phyloP scores from a whole-genome alignment of 2,888 invertebrate genomes.

The Drosophila peninsularis region DNA sequence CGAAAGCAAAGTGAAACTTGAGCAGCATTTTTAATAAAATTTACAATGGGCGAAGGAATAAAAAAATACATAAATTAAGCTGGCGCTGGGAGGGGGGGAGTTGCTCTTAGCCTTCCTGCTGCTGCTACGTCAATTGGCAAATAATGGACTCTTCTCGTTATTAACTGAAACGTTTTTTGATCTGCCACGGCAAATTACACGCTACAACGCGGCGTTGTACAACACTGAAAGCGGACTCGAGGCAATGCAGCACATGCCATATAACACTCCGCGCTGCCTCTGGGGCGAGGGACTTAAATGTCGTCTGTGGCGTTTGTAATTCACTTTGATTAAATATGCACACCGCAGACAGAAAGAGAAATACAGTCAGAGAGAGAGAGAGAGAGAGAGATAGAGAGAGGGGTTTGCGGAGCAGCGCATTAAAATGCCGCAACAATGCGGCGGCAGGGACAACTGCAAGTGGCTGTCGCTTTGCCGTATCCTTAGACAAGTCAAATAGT shows the following conservation, averaged over 20 bases:
- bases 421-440: slow-evolving; percentile 70
- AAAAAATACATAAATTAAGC: slow-evolving; percentile 51
- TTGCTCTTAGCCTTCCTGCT: neutral
- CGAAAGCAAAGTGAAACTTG: slow-evolving; percentile 28
- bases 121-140: slow-evolving; percentile 57
- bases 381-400: neutral
- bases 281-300: slow-evolving; percentile 1
- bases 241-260: slow-evolving; percentile 5
- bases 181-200: slow-evolving; percentile 61
- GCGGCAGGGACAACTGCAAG: slow-evolving; percentile 27
- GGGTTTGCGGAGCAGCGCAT: slow-evolving; percentile 36
- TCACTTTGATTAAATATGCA: slow-evolving; percentile 80
- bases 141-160: slow-evolving; percentile 68
- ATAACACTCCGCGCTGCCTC: slow-evolving; percentile 2
- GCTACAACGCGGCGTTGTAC: slow-evolving; percentile 48
- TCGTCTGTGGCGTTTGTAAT: slow-evolving; percentile 69
- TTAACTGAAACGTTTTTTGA: slow-evolving; percentile 70
- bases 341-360: slow-evolving; percentile 11
- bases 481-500: slow-evolving; percentile 68
- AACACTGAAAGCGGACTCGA: slow-evolving; percentile 11
- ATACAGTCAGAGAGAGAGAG: neutral
- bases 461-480: slow-evolving; percentile 15
- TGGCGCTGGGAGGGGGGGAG: neutral
- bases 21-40: slow-evolving; percentile 42
- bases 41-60: slow-evolving; percentile 12